Base-by-base conservation (phyloP, 2,113 vertebrate genomes). In the Gopherus flavomarginatus region DNA sequence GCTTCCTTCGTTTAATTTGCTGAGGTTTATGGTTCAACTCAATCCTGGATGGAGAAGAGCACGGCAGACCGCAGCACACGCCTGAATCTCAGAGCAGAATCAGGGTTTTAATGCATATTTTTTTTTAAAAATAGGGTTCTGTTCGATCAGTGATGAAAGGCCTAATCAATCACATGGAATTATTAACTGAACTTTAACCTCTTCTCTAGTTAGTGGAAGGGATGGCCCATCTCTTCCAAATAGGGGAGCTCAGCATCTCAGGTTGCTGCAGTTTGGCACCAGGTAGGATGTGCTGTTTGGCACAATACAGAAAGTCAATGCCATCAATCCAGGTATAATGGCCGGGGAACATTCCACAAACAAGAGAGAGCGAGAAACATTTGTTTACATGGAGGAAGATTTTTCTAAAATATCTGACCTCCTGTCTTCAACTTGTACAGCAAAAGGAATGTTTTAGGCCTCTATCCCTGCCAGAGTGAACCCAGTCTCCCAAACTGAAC, bases 91-190 rank as follows among this genome's bases (percentile, higher is more conserved):
- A 21, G 47, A 62, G 62, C 62, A 47, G 53, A 53, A 17, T 31
- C 19, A 21, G 29, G 77, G 53, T 54, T 82, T 89, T 62, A 31
- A 31, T 57, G 53, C 11, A 42, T 27, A 56, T 12, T 78, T 81
- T 81, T 78, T 6, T 8, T 12, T 10, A 38, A 5, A 8, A 35
- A 49, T 7, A 50, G 31, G 22, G 11, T 42, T 87, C 69, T 69
- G 54, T 52, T 29, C 2, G 0, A 0, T 44, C 21, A n/a, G 6
- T 2, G 42, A 52, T 56, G 22, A 44, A 13, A 44, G 11, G 38
- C 14, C 44, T 29, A n/a, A 57, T 0, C 1, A 47, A 62, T n/a
- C 38, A 62, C 16, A 10, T 0, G 1, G 9, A 14, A 49, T 26
- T 11, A 31, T 1, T 52, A 52, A 16, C 0, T 44, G 0, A 4